Conservation (phyloP, 1,140 invertebrate genomes). For the Geopemphigus sp. region DNA sequence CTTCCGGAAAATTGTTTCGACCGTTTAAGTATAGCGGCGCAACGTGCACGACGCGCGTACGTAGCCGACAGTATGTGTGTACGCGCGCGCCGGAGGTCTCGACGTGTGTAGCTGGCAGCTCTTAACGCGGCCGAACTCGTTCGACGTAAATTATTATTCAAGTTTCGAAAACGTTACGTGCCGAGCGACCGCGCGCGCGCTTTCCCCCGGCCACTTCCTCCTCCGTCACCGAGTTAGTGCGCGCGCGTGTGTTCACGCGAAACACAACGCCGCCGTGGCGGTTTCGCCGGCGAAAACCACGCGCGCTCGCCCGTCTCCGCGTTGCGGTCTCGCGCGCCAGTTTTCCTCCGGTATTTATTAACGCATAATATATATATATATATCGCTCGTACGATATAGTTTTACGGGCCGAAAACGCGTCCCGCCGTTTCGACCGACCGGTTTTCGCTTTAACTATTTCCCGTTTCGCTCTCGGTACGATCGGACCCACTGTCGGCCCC, state of each 20-base stretch:
- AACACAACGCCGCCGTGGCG: background rate
- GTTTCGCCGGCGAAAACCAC: slow-evolving; percentile 1
- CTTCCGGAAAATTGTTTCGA: slow-evolving; percentile 44
- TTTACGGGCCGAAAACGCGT: slow-evolving; percentile 19
- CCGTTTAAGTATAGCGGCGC: slow-evolving; percentile 12
- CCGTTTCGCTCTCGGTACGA: too few relatives aligned
- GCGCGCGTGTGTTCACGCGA: background rate
- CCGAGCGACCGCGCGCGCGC: background rate
- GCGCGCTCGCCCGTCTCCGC: too few relatives aligned
- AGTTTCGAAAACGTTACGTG: slow-evolving; percentile 38
- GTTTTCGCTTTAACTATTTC: too few relatives aligned
- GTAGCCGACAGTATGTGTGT: too few relatives aligned
- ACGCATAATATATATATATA: background rate
- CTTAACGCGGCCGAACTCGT: slow-evolving; percentile 48
- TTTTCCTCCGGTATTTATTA: slow-evolving; percentile 26
- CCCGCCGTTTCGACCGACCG: too few relatives aligned
- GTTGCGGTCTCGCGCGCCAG: slow-evolving; percentile 1
- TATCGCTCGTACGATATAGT: background rate
- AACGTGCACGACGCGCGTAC: background rate
- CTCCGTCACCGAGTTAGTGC: too few relatives aligned
- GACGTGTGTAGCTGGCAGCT: slow-evolving; percentile 45
- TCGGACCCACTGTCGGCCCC: too few relatives aligned
- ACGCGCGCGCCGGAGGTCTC: background rate
- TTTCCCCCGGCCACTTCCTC: too few relatives aligned
- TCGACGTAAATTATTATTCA: slow-evolving; percentile 49